Base-by-base conservation (phyloP, 2,113 vertebrate genomes). In the Rafetus swinhoei region DNA sequence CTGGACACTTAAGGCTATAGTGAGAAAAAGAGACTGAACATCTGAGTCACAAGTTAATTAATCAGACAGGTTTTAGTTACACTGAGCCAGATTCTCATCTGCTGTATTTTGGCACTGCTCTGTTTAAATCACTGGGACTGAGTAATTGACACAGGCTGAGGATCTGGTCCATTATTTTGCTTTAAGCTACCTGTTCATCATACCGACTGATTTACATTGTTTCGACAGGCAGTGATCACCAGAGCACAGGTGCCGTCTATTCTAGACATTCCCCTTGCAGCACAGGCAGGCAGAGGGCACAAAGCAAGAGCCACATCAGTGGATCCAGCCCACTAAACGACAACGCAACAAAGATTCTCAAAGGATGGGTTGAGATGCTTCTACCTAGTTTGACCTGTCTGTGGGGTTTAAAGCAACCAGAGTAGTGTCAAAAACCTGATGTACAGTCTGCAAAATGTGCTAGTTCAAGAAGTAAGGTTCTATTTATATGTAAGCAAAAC, bases 1-100 rank as follows among this genome's bases (percentile, higher is more conserved):
- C 53, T 93, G 60, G 55, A 81, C 5, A 59, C 16, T 56, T 77
- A 88, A 86, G 2, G 7, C 84, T 82, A 86, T 7, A 74, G 52
- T 60, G 83, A 72, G 54, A n/a, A 92, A 76, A 60, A 87, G 69
- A 52, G n/a, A 14, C 29, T 3, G 3, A 54, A 76, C 65, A 95
- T 89, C 60, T 90, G 82, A 94, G 39, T 93, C 69, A 90, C 19
- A 50, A 77, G 32, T 54, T 45, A 93, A 81, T 92, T 95, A 72
- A 84, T 94, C 84, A 93, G 89, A 85, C 76, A 93, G n/a, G 35
- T 35, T 82, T 50, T 72, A 74, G 62, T 32, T 29, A 62, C 19
- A 35, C 19, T 39, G 81, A 90, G 82, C 83, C 80, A 96, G 95
- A 91, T 85, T 84, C 79, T 85, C 55, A 90, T 59, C 13, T 87